phyloP scores from a whole-genome alignment of 2,888 invertebrate species.

The Isoperla grammatica region DNA sequence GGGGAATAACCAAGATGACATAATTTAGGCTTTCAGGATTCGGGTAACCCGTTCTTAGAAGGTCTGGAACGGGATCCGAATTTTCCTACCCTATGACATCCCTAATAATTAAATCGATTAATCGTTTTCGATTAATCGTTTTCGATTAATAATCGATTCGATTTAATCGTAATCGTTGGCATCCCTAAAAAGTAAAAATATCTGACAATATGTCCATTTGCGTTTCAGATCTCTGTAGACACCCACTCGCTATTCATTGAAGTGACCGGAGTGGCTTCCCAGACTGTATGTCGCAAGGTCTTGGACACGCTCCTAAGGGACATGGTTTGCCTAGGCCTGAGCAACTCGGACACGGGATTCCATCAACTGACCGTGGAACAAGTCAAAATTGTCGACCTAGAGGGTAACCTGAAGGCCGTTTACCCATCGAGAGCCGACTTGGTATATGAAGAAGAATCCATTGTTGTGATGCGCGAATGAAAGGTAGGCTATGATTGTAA shows the following conservation, averaged over 20 bases:
- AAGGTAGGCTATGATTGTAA: background rate
- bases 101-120: no score
- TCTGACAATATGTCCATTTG: no score
- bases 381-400: constrained; percentile 60
- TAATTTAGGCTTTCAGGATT: no score
- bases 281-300: constrained; percentile 60
- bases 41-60: no score
- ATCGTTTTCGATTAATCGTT: no score
- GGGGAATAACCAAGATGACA: no score
- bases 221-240: constrained; percentile 56
- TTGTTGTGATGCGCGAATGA: constrained; percentile 16
- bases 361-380: constrained; percentile 49
- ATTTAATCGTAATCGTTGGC: no score
- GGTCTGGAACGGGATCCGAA: no score
- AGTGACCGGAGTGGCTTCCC: constrained; percentile 64
- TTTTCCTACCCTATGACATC: no score
- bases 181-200: no score
- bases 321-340: constrained; percentile 52
- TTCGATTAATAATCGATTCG: no score
- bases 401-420: constrained; percentile 65
- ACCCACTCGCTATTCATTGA: constrained; percentile 66
- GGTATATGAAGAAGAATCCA: constrained; percentile 44
- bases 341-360: constrained; percentile 36
- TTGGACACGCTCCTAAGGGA: constrained; percentile 62
- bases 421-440: constrained; percentile 75